Evolutionary conservation across 2,113 vertebrate species (phyloP).

Genomic region (Acanthochromis polyacanthus): DNA sequence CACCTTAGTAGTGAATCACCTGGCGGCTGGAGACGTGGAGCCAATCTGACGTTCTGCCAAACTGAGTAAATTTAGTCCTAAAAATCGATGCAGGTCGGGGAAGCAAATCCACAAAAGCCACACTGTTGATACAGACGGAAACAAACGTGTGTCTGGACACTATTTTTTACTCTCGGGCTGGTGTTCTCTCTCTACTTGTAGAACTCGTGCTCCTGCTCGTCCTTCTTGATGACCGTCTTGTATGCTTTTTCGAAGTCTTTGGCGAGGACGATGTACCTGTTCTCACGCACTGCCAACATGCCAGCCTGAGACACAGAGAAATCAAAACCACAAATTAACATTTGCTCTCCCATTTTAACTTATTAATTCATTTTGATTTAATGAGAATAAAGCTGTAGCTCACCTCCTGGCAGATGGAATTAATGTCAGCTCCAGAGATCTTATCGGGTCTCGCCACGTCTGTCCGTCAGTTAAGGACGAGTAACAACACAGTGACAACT

Average conservation of each 20-base stretch:
- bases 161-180: not conserved
- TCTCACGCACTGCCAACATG: constrained; percentile 95
- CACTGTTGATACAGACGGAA: constrained; percentile 30
- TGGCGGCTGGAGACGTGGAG: constrained; percentile 31
- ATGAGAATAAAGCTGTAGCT: constrained; percentile 21
- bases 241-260: constrained; percentile 98
- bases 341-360: no score
- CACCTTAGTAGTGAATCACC: constrained; percentile 28
- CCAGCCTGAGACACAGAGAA: constrained; percentile 84
- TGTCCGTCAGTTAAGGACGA: constrained; percentile 83
- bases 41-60: constrained; percentile 33
- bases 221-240: constrained; percentile 96
- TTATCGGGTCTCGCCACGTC: constrained; percentile 96
- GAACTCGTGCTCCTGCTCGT: constrained; percentile 96
- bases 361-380: no score
- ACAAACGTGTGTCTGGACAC: constrained; percentile 47
- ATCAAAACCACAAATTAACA: not conserved
- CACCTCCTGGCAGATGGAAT: constrained; percentile 97
- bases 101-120: constrained; percentile 50
- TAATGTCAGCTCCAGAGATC: constrained; percentile 95
- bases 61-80: constrained; percentile 58
- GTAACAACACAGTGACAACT: not conserved
- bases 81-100: constrained; percentile 37
- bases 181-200: constrained; percentile 88
- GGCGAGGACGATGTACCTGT: constrained; percentile 94